These are phyloP conservation scores for Melanotus villosus DNA, from an alignment of 2,888 invertebrate genomes.

Conservation along the genomic window DNA sequence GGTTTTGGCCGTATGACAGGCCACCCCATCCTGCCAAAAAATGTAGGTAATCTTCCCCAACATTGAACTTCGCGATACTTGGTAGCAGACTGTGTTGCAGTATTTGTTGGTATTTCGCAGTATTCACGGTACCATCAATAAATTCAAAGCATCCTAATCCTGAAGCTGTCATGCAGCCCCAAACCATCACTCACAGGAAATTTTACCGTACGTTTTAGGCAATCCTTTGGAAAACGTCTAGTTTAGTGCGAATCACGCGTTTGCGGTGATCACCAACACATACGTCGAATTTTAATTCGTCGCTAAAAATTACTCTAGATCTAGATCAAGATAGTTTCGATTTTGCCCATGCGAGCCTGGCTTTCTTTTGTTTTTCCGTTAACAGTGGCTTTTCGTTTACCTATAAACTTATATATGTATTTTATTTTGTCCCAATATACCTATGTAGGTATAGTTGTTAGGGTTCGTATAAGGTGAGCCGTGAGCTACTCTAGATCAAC, in stretches of 20 bases:
- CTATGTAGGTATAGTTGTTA: too few species aligned
- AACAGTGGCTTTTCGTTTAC: slow-evolving; percentile 16
- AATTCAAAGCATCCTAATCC: slow-evolving; percentile 22
- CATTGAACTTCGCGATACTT: slow-evolving; percentile 32
- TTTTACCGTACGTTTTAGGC: slow-evolving; percentile 18
- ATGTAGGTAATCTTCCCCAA: slow-evolving; percentile 25
- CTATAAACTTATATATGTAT: too few species aligned
- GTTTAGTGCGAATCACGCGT: slow-evolving; percentile 2
- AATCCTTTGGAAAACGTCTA: slow-evolving; percentile 10
- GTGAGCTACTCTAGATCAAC: too few species aligned
- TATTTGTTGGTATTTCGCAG: slow-evolving; percentile 28
- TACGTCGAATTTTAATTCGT: slow-evolving; percentile 25
- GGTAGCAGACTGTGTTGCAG: slow-evolving; percentile 21
- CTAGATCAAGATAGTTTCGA: slow-evolving; percentile 10
- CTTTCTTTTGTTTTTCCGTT: slow-evolving; percentile 13
- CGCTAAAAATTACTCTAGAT: slow-evolving; percentile 19
- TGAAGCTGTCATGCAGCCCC: slow-evolving; percentile 17
- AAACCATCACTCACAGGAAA: slow-evolving; percentile 29
- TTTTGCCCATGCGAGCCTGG: too few species aligned
- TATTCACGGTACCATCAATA: slow-evolving; percentile 18
- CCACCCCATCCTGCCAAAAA: slow-evolving; percentile 25
- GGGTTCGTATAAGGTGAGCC: too few species aligned
- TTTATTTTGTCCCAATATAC: too few species aligned
- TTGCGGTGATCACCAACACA: slow-evolving; percentile 16
- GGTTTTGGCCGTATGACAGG: slow-evolving; percentile 42